Evolutionary conservation across 2,888 invertebrate species (phyloP), one percentile per base, ranked within the genome.

Genomic region (Esperia sulphurella): DNA sequence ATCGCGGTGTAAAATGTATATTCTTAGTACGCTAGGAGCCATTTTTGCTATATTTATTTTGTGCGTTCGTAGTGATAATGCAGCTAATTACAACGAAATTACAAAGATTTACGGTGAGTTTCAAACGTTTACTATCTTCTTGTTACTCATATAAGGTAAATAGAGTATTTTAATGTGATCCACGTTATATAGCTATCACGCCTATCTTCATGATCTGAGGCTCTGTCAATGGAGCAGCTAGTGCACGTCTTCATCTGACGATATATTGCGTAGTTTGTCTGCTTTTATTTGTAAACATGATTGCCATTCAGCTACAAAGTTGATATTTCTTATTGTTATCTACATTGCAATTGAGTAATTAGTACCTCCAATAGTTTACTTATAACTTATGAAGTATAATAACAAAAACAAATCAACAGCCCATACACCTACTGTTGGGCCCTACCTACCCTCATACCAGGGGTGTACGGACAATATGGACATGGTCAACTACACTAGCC

Each of bases 41-140:
- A 90, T 90, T 89, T 90, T 90, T 85, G 79, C 84, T 83, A 78
- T 87, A 83, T 89, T 86, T 86, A 88, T 89, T 85, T 88, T 88
- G 81, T 84, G 86, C 79, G 88, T 86, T 84, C 83, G 88, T 85
- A 88, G 89, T 87, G 88, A 86, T 83, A 87, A 79, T 84, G 79
- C 77, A 72, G 82, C 69, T 67, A 83, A 77, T 75, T 83, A 87
- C 86, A 88, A 87, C 85, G 88, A 88, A 86, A 78, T 76, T 68
- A 79, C 75, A 74, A 77, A 81, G 76, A 83, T 87, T 80, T 82
- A 83, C 68, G 86, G 89, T 89, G 50, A 87, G 89, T 82, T n/a
- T 39, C 9, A 14, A 14, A 29, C 14, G 13, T 45, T 39, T 30
- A 29, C 30, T 35, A n/a, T 35, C n/a, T 3, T n/a, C n/a, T 35